Evolutionary conservation across 1,140 invertebrate species (phyloP).

Genomic region (Diprion similis): DNA sequence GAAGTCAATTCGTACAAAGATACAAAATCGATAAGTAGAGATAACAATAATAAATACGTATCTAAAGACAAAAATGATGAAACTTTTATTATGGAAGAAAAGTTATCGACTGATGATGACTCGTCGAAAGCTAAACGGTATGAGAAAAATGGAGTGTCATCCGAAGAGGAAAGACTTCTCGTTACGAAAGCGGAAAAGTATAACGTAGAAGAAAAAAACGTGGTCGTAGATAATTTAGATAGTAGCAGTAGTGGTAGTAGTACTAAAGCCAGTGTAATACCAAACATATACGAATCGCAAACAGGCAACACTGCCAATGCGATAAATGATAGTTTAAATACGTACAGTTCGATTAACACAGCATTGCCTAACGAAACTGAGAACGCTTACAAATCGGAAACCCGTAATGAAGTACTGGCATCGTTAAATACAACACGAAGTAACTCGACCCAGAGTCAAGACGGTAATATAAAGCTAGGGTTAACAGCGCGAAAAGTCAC

Average conservation of each 20-base stretch:
- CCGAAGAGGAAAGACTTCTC: neutral
- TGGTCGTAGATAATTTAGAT: neutral
- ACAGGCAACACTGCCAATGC: constrained; percentile 23
- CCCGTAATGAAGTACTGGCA: constrained; percentile 27
- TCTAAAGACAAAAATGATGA: too few relatives aligned
- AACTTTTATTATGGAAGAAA: too few relatives aligned
- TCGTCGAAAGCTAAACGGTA: too few relatives aligned
- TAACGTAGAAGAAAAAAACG: neutral
- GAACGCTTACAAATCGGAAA: constrained; percentile 27
- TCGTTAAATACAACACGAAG: constrained; percentile 41
- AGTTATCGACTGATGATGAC: too few relatives aligned
- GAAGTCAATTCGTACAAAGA: too few relatives aligned
- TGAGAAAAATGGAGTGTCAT: too few relatives aligned
- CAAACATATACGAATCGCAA: neutral
- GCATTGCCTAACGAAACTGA: constrained; percentile 32
- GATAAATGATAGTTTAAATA: constrained; percentile 29
- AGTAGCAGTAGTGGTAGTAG: neutral
- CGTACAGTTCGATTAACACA: neutral
- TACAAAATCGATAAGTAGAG: too few relatives aligned
- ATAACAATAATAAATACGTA: too few relatives aligned
- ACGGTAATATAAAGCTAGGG: constrained; percentile 39
- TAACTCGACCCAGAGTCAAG: constrained; percentile 46
- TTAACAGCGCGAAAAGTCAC: constrained; percentile 46
- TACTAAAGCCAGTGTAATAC: constrained; percentile 2
- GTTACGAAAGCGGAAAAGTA: neutral